These are phyloP conservation scores for Lycopodina hypogea DNA, from an alignment of 37 sponge, comb jelly and placozoan genomes.

Conservation along the genomic window DNA sequence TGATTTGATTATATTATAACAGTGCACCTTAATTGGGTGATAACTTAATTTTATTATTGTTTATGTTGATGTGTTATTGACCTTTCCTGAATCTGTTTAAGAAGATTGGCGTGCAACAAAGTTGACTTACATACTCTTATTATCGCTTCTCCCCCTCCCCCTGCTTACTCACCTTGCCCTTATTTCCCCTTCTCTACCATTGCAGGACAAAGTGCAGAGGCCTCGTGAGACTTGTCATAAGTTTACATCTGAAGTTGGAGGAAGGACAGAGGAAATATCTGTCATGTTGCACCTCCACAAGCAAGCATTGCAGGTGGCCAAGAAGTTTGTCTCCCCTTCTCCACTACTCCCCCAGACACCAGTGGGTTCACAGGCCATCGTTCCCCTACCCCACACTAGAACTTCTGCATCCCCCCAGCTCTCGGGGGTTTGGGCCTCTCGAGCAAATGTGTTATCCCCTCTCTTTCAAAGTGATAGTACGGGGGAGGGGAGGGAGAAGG, in stretches of 20 bases:
- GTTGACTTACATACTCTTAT: too few species aligned
- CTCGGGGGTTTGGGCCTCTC: slow-evolving; percentile 14
- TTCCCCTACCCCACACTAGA: not conserved
- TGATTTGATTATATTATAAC: too few species aligned
- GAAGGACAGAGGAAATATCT: slow-evolving; percentile 16
- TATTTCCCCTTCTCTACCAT: not conserved
- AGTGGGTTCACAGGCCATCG: slow-evolving; percentile 1
- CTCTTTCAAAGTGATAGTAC: not conserved
- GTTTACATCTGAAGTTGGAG: slow-evolving; percentile 23
- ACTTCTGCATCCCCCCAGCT: not conserved
- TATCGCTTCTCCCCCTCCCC: too few species aligned
- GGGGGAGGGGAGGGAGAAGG: not conserved
- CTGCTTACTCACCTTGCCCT: not conserved
- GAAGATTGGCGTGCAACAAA: too few species aligned
- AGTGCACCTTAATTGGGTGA: too few species aligned
- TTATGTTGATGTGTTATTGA: too few species aligned
- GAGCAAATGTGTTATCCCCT: not conserved
- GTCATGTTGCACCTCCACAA: slow-evolving; percentile 8
- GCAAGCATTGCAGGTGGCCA: not conserved
- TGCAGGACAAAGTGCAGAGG: slow-evolving; percentile 47
- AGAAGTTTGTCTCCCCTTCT: not conserved
- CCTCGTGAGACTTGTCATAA: slow-evolving; percentile 43
- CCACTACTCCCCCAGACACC: not conserved
- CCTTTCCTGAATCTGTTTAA: too few species aligned
- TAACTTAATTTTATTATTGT: too few species aligned